Percentiles rank a stretch among this genome's conserved stretches.
These are phyloP conservation scores for Acrocephalus scirpaceus DNA, from an alignment of 2,797 vertebrate species.

Conservation along the genomic window DNA sequence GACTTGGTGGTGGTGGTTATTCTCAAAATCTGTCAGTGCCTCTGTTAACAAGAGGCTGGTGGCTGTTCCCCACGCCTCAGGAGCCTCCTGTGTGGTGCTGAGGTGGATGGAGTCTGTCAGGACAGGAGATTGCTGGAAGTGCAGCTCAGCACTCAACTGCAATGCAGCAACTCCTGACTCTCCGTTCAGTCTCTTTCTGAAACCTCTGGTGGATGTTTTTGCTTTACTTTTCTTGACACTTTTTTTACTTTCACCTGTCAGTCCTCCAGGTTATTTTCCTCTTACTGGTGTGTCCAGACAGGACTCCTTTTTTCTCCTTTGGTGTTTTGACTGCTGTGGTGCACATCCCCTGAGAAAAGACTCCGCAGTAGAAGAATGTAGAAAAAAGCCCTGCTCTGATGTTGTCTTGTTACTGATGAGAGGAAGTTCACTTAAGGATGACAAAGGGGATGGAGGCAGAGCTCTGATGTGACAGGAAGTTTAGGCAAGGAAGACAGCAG, in stretches of 20 bases:
- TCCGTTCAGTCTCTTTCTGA: neutral
- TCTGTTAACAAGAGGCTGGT: neutral
- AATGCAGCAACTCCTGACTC: neutral
- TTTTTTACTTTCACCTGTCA: neutral
- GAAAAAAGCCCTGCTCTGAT: neutral
- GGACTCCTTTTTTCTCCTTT: neutral
- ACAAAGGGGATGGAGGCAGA: neutral
- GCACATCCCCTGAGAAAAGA: neutral
- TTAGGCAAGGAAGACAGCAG: neutral
- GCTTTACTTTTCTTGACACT: neutral
- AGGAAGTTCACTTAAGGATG: neutral
- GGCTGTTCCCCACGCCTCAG: fast-evolving
- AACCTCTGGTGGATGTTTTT: neutral
- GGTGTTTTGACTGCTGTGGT: neutral
- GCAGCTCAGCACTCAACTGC: neutral
- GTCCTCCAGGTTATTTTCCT: neutral
- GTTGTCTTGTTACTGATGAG: neutral
- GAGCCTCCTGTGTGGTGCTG: neutral
- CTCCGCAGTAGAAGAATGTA: neutral
- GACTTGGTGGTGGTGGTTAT: neutral
- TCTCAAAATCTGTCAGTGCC: neutral
- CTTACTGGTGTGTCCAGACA: neutral
- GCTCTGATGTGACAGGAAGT: neutral
- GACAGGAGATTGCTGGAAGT: neutral
- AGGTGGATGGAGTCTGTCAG: neutral